phyloP scores from a whole-genome alignment of 2,888 invertebrate species.

The Plutella xylostella region DNA sequence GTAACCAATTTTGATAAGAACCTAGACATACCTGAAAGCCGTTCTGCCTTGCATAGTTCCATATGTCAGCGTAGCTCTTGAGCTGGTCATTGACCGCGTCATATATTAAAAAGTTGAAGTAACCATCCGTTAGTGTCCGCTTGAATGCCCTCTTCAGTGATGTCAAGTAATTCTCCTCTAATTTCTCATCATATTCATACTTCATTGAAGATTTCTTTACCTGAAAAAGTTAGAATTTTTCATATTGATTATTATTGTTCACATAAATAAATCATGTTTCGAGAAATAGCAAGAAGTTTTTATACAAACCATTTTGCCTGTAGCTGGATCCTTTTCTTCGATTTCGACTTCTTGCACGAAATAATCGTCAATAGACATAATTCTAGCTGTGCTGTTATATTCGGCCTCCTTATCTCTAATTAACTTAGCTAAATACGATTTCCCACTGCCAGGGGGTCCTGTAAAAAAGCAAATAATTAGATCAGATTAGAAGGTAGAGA shows the following conservation, averaged over 20 bases:
- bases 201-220: constrained; percentile 75
- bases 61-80: constrained; percentile 87
- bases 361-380: constrained; percentile 95
- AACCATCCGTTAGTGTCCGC: constrained; percentile 89
- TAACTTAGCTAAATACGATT: constrained; percentile 89
- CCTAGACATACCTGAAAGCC: constrained; percentile 92
- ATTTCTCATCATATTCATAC: constrained; percentile 88
- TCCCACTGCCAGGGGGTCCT: constrained; percentile 94
- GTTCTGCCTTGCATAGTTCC: constrained; percentile 85
- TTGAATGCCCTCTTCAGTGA: constrained; percentile 91
- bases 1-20: too few species aligned
- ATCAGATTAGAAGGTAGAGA: too few species aligned
- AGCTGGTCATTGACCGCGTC: constrained; percentile 91
- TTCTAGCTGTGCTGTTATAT: constrained; percentile 89
- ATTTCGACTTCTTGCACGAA: constrained; percentile 90
- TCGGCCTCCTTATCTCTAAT: constrained; percentile 87
- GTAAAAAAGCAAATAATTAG: constrained; percentile 16
- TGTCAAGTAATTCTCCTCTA: constrained; percentile 84
- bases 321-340: constrained; percentile 75
- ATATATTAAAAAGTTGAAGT: constrained; percentile 92
- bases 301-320: constrained; percentile 75
- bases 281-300: background rate
- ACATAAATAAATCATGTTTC: too few species aligned
- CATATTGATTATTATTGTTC: too few species aligned
- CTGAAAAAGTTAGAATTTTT: constrained; percentile 42